A percentile compares a stretch with the other conserved stretches of the same genome.
phyloP scores from a whole-genome alignment of 53 echinoderm and acorn worm species.

The Holothuria leucospilota region DNA sequence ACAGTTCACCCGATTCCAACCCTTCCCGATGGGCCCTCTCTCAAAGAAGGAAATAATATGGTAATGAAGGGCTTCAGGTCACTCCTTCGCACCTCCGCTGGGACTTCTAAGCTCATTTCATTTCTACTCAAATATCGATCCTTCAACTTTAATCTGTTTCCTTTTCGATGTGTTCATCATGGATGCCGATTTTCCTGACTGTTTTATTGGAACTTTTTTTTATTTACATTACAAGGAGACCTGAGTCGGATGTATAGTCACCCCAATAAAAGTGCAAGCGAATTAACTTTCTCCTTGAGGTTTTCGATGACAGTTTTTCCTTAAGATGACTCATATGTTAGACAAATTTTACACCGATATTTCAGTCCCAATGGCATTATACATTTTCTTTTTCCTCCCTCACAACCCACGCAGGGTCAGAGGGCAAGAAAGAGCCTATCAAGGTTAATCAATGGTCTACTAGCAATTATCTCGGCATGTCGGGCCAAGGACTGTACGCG shows the following conservation, averaged over 20 bases:
- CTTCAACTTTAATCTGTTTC: too few relatives aligned
- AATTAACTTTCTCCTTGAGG: conserved; percentile 6
- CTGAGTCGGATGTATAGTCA: not conserved
- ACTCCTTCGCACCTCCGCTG: too few relatives aligned
- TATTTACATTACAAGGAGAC: too few relatives aligned
- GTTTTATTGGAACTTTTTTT: too few relatives aligned
- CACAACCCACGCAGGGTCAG: conserved; percentile 22
- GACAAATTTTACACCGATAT: conserved; percentile 26
- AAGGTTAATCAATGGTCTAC: conserved; percentile 25
- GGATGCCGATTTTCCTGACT: too few relatives aligned
- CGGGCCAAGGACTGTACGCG: conserved; percentile 12
- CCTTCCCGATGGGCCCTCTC: too few relatives aligned
- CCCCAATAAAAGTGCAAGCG: conserved; percentile 35
- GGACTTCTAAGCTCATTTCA: too few relatives aligned
- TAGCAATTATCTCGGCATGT: conserved; percentile 30
- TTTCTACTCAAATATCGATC: too few relatives aligned
- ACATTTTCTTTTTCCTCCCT: not conserved
- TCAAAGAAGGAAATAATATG: too few relatives aligned
- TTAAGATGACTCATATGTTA: conserved; percentile 7
- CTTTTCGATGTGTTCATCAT: too few relatives aligned
- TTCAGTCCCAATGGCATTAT: conserved; percentile 21
- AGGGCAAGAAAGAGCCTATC: not conserved
- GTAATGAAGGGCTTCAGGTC: too few relatives aligned
- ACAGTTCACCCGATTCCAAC: too few relatives aligned
- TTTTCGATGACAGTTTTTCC: conserved; percentile 9